Evolutionary conservation across 2,797 vertebrate species (phyloP).

Genomic region (Lutjanus argentimaculatus): DNA sequence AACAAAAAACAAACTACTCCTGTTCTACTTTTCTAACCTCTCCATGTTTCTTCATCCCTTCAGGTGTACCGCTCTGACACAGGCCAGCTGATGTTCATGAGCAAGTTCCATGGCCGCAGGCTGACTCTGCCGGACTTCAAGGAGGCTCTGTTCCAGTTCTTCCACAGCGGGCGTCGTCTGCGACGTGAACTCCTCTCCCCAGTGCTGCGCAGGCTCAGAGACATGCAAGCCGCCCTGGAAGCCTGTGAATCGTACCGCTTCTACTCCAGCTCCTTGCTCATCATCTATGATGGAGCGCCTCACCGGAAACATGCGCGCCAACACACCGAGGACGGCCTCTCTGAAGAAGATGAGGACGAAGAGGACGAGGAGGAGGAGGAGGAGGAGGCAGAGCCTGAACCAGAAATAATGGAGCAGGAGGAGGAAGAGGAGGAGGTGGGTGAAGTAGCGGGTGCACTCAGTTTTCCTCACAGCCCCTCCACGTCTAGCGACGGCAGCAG

Average conservation of each 20-base stretch:
- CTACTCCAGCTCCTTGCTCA: slow-evolving; percentile 96
- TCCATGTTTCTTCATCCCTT: slow-evolving; percentile 1
- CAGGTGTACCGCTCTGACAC: slow-evolving; percentile 95
- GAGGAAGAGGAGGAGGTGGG: slow-evolving; percentile 67
- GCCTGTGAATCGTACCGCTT: slow-evolving; percentile 97
- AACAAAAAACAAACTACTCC: no score
- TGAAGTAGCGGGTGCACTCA: slow-evolving; percentile 77
- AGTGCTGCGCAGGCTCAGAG: slow-evolving; percentile 91
- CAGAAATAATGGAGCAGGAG: slow-evolving; percentile 66
- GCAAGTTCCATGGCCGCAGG: slow-evolving; percentile 95
- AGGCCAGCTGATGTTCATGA: slow-evolving; percentile 97
- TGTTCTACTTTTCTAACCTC: not conserved
- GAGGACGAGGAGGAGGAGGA: slow-evolving; percentile 77
- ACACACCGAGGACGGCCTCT: slow-evolving; percentile 68
- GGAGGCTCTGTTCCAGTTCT: slow-evolving; percentile 97
- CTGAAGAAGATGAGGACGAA: slow-evolving; percentile 77
- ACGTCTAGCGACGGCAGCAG: slow-evolving; percentile 62
- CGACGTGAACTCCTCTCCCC: slow-evolving; percentile 93
- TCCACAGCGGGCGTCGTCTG: slow-evolving; percentile 92
- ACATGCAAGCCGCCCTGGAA: slow-evolving; percentile 93
- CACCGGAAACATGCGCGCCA: slow-evolving; percentile 65
- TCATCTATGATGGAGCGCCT: slow-evolving; percentile 95
- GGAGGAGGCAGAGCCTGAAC: slow-evolving; percentile 67
- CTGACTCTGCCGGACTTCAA: slow-evolving; percentile 94
- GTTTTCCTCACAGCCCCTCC: slow-evolving; percentile 74